Evolutionary conservation across 2,888 invertebrate genomes (phyloP).

Genomic region (Apamea monoglypha): DNA sequence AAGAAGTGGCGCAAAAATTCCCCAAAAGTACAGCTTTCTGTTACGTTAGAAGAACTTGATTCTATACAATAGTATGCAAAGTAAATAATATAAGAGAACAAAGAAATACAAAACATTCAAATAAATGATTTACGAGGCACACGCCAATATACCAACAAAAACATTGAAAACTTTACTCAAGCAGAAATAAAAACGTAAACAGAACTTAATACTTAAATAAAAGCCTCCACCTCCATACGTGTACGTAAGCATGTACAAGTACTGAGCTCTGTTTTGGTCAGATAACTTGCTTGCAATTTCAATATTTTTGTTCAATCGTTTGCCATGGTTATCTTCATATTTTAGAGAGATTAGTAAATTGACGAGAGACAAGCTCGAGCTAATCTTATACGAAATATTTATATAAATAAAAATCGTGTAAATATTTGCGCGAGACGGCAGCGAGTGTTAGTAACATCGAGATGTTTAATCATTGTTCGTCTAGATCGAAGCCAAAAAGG

Average conservation of each 20-base stretch:
- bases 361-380: no score
- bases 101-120: background rate
- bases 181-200: background rate
- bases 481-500: constrained; percentile 30
- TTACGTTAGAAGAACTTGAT: background rate
- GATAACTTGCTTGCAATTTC: background rate
- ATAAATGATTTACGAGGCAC: background rate
- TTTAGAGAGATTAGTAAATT: background rate
- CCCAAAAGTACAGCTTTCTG: background rate
- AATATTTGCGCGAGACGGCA: background rate
- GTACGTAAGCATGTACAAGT: background rate
- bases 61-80: background rate
- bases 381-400: background rate
- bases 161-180: background rate
- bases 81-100: background rate
- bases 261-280: background rate
- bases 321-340: background rate
- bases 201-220: background rate
- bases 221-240: background rate
- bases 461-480: constrained; percentile 3
- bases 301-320: background rate
- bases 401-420: background rate
- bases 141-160: background rate
- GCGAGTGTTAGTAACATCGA: background rate
- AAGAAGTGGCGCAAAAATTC: background rate